phyloP scores from a whole-genome alignment of 2,888 invertebrate genomes.

The Drosophila austrosaltans region DNA sequence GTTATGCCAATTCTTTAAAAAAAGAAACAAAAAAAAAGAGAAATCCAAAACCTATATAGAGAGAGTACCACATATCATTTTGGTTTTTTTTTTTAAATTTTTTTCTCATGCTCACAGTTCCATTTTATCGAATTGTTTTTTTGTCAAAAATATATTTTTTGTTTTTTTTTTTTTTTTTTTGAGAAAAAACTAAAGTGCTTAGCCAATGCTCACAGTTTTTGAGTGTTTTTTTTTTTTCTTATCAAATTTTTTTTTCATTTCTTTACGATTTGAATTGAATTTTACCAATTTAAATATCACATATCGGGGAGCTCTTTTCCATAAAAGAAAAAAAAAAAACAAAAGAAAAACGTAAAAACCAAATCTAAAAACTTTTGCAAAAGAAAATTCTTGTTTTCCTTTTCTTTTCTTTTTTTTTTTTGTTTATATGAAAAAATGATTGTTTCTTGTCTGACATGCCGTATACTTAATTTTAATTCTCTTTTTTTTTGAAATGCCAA shows the following conservation, averaged over 20 bases:
- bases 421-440: slow-evolving; percentile 62
- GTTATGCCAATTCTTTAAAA: neutral
- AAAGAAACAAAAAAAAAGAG: slow-evolving; percentile 53
- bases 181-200: slow-evolving; percentile 62
- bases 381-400: slow-evolving; percentile 36
- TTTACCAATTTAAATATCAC: slow-evolving; percentile 80
- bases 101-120: slow-evolving; percentile 34
- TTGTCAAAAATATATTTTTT: slow-evolving; percentile 41
- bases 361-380: slow-evolving; percentile 57
- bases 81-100: slow-evolving; percentile 44
- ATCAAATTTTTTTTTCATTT: slow-evolving; percentile 40
- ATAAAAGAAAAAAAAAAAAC: slow-evolving; percentile 29
- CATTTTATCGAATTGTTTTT: slow-evolving; percentile 53
- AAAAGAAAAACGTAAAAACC: slow-evolving; percentile 51
- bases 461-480: slow-evolving; percentile 17
- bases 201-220: slow-evolving; percentile 78
- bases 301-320: slow-evolving; percentile 82
- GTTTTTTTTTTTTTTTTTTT: slow-evolving; percentile 29
- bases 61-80: slow-evolving; percentile 69
- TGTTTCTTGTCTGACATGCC: slow-evolving; percentile 25
- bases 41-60: slow-evolving; percentile 47
- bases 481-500: slow-evolving; percentile 5
- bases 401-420: too few species aligned
- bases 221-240: slow-evolving; percentile 60
- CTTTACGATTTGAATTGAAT: slow-evolving; percentile 37